Base-by-base conservation (phyloP, 2,888 invertebrate species). In the Ptychoptera albimana region DNA sequence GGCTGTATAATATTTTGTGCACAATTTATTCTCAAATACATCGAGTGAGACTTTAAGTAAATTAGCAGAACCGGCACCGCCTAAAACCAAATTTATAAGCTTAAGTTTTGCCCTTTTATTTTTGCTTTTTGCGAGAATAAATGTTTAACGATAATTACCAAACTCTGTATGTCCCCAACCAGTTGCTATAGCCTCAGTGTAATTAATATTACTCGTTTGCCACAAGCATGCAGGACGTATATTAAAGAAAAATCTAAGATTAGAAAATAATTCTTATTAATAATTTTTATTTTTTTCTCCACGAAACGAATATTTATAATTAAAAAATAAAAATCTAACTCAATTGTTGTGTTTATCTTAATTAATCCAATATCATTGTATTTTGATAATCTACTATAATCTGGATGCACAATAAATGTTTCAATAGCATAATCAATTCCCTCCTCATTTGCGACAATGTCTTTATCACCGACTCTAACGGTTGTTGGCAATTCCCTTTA, bases 341-440 rank as follows among this genome's bases (percentile, higher is more conserved):
- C 13, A 39, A 15, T 13, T 2, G 8, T 46, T 50, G 51, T 51
- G 43, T 35, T 5, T 10, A 81, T 57, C 52, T 73, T 68, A 1
- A 82, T 46, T 0, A 82, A 59, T 0, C 79, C 79, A 42, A 82
- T 77, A 52, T 82, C 82, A 51, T 79, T 65, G 60, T 82, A 80
- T 13, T 69, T 67, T 0, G 55, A 51, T 0, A 72, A 71, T 0
- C 71, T 65, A 1, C 56, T 58, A 60, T 78, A 79, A 0, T 66
- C 55, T 0, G 77, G 77, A 53, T 80, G 75, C 2, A 60, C 57
- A 46, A 66, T 61, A 14, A 45, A 42, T 9, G 29, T 8, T 10
- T 37, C 34, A n/a, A 48, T 42, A 6, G 30, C 15, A 34, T 46
- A 46, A 36, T 46, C 45, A 13, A 35, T 35, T 8, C 29, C 15